Percentiles rank a stretch among this genome's conserved stretches.
Evolutionary conservation across 2,113 vertebrate genomes (phyloP).

Genomic region (Heliornis fulica): DNA sequence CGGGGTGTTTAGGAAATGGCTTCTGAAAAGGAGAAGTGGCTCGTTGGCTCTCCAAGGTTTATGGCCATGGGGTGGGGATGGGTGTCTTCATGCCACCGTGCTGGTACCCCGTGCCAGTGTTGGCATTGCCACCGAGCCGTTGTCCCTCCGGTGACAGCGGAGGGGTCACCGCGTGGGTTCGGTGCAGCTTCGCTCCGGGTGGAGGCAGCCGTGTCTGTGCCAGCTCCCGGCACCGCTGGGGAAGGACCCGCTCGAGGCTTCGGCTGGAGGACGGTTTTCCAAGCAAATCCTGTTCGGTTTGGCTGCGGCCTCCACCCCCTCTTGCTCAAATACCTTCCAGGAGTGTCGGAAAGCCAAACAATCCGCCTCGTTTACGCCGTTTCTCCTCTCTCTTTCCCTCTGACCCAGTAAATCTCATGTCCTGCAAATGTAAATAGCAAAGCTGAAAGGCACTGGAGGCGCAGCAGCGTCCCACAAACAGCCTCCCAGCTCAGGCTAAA

Average conservation of each 20-base stretch:
- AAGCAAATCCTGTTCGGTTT: neutral
- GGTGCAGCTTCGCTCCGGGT: neutral
- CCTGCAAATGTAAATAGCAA: constrained; percentile 15
- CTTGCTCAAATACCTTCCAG: neutral
- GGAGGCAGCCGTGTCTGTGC: neutral
- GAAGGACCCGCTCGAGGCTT: rapidly evolving
- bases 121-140: neutral
- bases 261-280: neutral
- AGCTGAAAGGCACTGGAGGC: neutral
- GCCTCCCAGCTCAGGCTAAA: constrained; percentile 46
- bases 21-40: neutral
- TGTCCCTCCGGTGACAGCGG: neutral
- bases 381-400: neutral
- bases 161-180: neutral
- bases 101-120: neutral
- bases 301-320: neutral
- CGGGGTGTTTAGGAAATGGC: neutral
- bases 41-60: rapidly evolving
- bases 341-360: neutral
- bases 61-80: neutral
- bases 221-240: rapidly evolving
- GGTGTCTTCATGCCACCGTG: rapidly evolving
- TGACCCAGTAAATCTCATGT: constrained; percentile 2
- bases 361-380: neutral
- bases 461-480: constrained; percentile 1